These are phyloP conservation scores for Reticulitermes speratus DNA, from an alignment of 1,140 invertebrate genomes.

Conservation along the genomic window DNA sequence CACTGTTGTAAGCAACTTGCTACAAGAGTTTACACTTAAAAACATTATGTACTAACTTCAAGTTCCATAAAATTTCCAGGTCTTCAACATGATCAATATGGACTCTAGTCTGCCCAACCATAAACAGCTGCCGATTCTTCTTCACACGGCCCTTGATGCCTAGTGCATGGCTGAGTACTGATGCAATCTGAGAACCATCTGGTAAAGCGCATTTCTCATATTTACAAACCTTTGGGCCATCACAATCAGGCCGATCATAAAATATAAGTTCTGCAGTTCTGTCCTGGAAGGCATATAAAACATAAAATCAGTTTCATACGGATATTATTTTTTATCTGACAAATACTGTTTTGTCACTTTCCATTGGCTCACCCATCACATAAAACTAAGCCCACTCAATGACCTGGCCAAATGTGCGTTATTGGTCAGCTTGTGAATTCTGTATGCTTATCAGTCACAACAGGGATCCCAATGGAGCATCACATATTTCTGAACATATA, in stretches of 20 bases:
- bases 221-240: conserved; percentile 68
- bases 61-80: conserved; percentile 85
- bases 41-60: conserved; percentile 61
- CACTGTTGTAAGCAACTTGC: too few relatives aligned
- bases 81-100: conserved; percentile 82
- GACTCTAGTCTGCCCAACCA: conserved; percentile 81
- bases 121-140: conserved; percentile 72
- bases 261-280: conserved; percentile 67
- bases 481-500: too few relatives aligned
- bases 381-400: neutral
- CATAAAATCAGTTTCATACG: neutral
- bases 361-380: neutral
- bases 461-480: too few relatives aligned
- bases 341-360: neutral
- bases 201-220: conserved; percentile 60
- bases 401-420: neutral
- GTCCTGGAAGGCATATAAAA: conserved; percentile 44
- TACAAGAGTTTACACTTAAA: too few relatives aligned
- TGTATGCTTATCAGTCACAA: too few relatives aligned
- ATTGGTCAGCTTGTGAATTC: neutral
- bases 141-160: conserved; percentile 66
- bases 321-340: neutral
- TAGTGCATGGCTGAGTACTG: conserved; percentile 56
- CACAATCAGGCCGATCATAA: conserved; percentile 69
- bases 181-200: conserved; percentile 46